Conservation (phyloP, 1,140 invertebrate species). For the Apis laboriosa region DNA sequence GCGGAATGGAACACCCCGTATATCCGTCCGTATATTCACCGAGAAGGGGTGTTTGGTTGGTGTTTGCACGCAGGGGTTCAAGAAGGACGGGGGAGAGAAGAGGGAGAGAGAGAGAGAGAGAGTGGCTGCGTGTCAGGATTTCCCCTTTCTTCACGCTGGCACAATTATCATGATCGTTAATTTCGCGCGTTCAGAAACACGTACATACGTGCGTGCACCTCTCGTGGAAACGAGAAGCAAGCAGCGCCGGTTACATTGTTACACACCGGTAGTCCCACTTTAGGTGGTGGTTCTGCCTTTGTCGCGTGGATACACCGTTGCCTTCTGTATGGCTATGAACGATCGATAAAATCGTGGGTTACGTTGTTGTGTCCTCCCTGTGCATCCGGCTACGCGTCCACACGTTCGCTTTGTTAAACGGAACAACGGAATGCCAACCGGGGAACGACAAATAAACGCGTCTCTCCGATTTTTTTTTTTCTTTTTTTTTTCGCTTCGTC, state of each 20-base stretch:
- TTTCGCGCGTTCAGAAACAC: not conserved
- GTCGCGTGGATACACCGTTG: slow-evolving; percentile 10
- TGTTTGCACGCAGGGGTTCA: slow-evolving; percentile 36
- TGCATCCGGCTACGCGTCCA: not conserved
- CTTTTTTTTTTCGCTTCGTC: not conserved
- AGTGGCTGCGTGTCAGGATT: slow-evolving; percentile 32
- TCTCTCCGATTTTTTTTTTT: not conserved
- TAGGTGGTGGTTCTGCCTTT: slow-evolving; percentile 19
- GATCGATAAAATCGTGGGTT: slow-evolving; percentile 38
- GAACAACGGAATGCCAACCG: not conserved
- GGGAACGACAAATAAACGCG: slow-evolving; percentile 2
- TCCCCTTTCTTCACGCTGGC: slow-evolving; percentile 51
- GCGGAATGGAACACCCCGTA: slow-evolving; percentile 11
- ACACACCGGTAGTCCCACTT: slow-evolving; percentile 35
- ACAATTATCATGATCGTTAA: slow-evolving; percentile 62
- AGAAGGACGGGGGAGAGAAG: not conserved
- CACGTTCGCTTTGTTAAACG: slow-evolving; percentile 21
- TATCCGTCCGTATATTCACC: slow-evolving; percentile 10
- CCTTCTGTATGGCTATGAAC: not conserved
- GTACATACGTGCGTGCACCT: not conserved
- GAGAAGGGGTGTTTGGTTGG: not conserved
- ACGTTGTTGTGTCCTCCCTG: slow-evolving; percentile 6
- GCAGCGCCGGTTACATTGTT: slow-evolving; percentile 21
- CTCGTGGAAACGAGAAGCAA: slow-evolving; percentile 1
- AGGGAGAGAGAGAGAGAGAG: not conserved